Evolutionary conservation across 1,140 invertebrate genomes (phyloP).

Genomic region (Nebria ingens): DNA sequence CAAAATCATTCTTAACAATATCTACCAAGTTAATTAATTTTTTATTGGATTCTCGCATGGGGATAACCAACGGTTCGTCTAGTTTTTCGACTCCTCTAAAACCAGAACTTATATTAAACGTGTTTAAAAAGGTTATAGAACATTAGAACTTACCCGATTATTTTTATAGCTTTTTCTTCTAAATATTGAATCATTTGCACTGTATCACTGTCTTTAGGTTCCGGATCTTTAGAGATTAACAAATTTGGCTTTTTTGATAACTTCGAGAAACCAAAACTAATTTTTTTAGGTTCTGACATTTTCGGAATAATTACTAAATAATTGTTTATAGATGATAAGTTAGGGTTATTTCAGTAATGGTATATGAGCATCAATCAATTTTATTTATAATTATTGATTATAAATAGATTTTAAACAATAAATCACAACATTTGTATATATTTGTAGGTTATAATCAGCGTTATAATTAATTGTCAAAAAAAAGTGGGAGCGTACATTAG

Average conservation of each 20-base stretch:
- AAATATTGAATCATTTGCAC: conserved; percentile 62
- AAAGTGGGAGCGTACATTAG: too few relatives aligned
- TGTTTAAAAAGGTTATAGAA: conserved; percentile 13
- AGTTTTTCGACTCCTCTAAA: conserved; percentile 39
- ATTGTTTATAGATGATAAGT: too few relatives aligned
- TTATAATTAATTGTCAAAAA: too few relatives aligned
- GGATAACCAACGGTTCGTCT: conserved; percentile 49
- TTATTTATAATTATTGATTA: too few relatives aligned
- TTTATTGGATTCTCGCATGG: conserved; percentile 43
- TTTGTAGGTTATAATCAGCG: too few relatives aligned
- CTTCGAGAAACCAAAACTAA: conserved; percentile 69
- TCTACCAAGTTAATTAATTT: conserved; percentile 40
- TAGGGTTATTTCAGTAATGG: too few relatives aligned
- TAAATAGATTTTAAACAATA: too few relatives aligned
- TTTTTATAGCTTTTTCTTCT: conserved; percentile 61
- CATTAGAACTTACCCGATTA: conserved; percentile 47
- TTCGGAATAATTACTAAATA: too few relatives aligned
- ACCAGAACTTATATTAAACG: conserved; percentile 17
- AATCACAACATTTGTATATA: too few relatives aligned
- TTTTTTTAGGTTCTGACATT: conserved; percentile 45
- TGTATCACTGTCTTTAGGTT: conserved; percentile 37
- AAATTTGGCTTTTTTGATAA: conserved; percentile 50
- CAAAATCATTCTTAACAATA: conserved; percentile 19
- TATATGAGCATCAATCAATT: too few relatives aligned
- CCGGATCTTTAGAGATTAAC: conserved; percentile 31